These are phyloP conservation scores for Danio kyathit DNA, from an alignment of 2,797 vertebrate species.

Conservation along the genomic window DNA sequence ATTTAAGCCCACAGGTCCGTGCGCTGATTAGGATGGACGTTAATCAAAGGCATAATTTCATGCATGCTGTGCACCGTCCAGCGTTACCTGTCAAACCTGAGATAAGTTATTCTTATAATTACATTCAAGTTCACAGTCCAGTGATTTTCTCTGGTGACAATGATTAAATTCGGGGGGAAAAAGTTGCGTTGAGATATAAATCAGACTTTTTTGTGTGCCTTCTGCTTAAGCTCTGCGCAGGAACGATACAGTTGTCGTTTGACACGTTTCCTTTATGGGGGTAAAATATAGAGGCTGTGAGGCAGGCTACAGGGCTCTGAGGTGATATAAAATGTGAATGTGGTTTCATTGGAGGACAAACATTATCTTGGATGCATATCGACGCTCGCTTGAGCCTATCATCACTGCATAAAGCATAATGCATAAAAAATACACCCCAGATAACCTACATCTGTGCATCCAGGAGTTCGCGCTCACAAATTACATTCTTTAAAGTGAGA, in stretches of 20 bases:
- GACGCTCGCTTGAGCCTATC: conserved; percentile 45
- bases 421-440: conserved; percentile 15
- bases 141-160: conserved; percentile 21
- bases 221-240: background rate
- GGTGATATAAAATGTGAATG: conserved; percentile 43
- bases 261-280: conserved; percentile 53
- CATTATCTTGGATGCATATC: conserved; percentile 49
- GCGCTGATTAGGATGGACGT: conserved; percentile 33
- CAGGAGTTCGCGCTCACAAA: background rate
- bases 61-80: conserved; percentile 27
- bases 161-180: conserved; percentile 1
- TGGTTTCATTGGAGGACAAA: conserved; percentile 51
- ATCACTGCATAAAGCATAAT: conserved; percentile 53
- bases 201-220: background rate
- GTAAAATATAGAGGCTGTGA: conserved; percentile 51
- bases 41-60: conserved; percentile 40
- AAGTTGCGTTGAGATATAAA: conserved; percentile 25
- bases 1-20: conserved; percentile 29
- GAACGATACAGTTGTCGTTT: conserved; percentile 24
- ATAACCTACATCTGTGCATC: conserved; percentile 29
- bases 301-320: conserved; percentile 26
- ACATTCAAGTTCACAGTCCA: conserved; percentile 2
- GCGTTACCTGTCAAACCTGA: conserved; percentile 23
- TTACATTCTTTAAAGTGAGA: conserved; percentile 20
- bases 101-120: conserved; percentile 28